Evolutionary conservation across 2,888 invertebrate species (phyloP), one percentile per base, ranked within the genome.

Genomic region (Scaeva pyrastri): DNA sequence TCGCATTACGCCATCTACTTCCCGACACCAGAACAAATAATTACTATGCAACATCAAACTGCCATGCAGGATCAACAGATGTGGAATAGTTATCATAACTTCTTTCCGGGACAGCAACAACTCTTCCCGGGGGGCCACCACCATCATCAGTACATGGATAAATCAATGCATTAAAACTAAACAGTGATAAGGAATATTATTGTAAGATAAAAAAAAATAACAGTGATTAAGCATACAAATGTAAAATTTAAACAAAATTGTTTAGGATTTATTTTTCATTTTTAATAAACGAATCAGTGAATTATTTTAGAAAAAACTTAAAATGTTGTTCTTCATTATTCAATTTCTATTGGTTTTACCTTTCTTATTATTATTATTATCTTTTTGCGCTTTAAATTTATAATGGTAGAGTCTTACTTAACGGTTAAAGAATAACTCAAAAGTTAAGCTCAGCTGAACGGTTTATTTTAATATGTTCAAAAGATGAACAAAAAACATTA

Each of bases 1-100:
- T 80, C 83, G 11, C 88, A 89, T 2, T 89, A 89, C 77, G 90
- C 90, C 2, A 88, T 90, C n/a, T 91, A 90, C 66, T 91, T 90
- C 68, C 90, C 90, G 21, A 89, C 89, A 1, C 88, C 89, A 0
- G 88, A 89, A 39, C 89, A 89, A 74, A 70, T 84, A 0, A 45
- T 75, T 50, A 55, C 70, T 11, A 43, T 80, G 23, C 75, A 83
- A 60, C 82, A 60, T 60, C 60, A 79, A 41, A 21, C 71, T 60
- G 71, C 71, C 7, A 52, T 81, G 31, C 76, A 73, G 7, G 64
- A 50, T 6, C 71, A 72, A 7, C 74, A 71, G 12, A 56, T 71
- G 43, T 84, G 84, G 79, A 80, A 39, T 41, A 60, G 45, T 12
- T 73, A 79, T 16, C 58, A 74, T n/a, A 60, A 60, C 10, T 21